Conservation (phyloP, 2,797 vertebrate species). For the Pygocentrus nattereri region DNA sequence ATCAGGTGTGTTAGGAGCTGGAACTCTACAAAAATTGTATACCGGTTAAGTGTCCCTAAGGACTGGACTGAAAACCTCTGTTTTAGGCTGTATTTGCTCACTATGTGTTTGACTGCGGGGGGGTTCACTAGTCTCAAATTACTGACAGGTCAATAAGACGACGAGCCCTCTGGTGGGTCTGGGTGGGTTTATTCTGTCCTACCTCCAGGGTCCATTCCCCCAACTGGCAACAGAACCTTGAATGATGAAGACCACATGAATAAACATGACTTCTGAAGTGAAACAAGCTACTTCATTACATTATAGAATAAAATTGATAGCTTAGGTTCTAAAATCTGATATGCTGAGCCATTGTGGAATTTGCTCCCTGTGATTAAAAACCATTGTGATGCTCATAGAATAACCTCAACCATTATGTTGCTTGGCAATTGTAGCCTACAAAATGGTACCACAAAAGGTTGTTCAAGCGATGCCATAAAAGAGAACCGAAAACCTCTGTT, state of each 20-base stretch:
- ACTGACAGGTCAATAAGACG: constrained; percentile 21
- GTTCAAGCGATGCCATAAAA: too few species aligned
- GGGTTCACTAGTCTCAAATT: constrained; percentile 25
- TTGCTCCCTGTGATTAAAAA: background rate
- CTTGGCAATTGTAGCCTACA: background rate
- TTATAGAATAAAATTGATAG: background rate
- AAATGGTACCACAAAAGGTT: too few species aligned
- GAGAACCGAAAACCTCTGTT: too few species aligned
- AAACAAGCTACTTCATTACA: constrained; percentile 25
- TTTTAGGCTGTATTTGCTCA: background rate
- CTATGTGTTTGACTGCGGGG: constrained; percentile 8
- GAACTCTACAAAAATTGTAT: background rate
- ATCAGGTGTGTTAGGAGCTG: background rate
- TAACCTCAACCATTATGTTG: background rate
- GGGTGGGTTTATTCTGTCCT: constrained; percentile 34
- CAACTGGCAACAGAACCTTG: background rate
- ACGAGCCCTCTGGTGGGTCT: constrained; percentile 30
- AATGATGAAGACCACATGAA: background rate
- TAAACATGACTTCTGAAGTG: constrained; percentile 12
- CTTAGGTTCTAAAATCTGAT: background rate
- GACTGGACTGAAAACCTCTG: background rate
- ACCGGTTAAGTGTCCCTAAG: background rate
- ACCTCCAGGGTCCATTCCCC: constrained; percentile 16
- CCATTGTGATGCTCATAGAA: background rate
- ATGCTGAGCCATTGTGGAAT: background rate